A percentile compares a stretch with the other conserved stretches of the same genome.
Conservation (phyloP, 2,888 invertebrate genomes). For the Pyrochroa serraticornis region DNA sequence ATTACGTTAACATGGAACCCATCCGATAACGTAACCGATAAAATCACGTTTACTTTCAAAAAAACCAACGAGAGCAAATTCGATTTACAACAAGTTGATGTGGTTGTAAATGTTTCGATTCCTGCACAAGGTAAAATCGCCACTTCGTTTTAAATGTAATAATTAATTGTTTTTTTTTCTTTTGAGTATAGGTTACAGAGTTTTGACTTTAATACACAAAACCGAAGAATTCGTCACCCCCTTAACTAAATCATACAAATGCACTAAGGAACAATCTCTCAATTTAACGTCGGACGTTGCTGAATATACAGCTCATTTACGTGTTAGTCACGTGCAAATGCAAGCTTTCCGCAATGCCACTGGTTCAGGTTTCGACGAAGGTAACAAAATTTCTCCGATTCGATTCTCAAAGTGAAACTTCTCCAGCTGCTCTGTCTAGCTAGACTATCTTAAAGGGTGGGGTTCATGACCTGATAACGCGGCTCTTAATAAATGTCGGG, state of each 20-base stretch:
- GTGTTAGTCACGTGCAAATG: conserved; percentile 69
- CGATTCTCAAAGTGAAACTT: conserved; percentile 32
- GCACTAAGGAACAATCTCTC: conserved; percentile 65
- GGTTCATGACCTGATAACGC: too few relatives aligned
- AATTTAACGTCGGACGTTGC: conserved; percentile 59
- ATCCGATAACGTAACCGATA: conserved; percentile 29
- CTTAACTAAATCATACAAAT: conserved; percentile 74
- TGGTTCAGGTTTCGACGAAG: conserved; percentile 66
- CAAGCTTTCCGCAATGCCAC: conserved; percentile 72
- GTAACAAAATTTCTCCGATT: conserved; percentile 54
- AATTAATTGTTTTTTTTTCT: conserved; percentile 5
- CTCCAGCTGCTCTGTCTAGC: too few relatives aligned
- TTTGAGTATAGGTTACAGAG: conserved; percentile 3
- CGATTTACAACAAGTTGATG: conserved; percentile 31
- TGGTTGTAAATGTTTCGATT: conserved; percentile 23
- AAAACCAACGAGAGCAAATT: conserved; percentile 38
- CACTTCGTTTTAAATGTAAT: not conserved
- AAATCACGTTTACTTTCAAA: conserved; percentile 35
- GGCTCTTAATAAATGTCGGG: not conserved
- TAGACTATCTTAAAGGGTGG: too few relatives aligned
- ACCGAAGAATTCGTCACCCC: conserved; percentile 65
- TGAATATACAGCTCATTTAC: conserved; percentile 59
- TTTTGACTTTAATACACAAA: conserved; percentile 52
- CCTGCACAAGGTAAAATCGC: conserved; percentile 11
- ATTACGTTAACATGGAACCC: conserved; percentile 55